These are phyloP conservation scores for Diadophis punctatus DNA, from an alignment of 2,113 vertebrate species.

Conservation along the genomic window DNA sequence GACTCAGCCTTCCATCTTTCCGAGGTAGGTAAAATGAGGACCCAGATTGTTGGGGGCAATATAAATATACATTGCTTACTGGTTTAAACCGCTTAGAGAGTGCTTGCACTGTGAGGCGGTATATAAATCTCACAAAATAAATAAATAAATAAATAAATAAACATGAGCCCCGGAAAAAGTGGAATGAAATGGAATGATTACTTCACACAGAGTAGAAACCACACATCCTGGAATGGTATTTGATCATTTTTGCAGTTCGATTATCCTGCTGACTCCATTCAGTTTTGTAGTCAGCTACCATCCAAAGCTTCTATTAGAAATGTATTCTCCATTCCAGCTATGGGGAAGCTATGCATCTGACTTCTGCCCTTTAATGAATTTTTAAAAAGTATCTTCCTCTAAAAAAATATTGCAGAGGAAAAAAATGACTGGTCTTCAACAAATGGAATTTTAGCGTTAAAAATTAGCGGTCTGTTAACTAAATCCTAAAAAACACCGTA, in stretches of 20 bases:
- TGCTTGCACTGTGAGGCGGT: too few relatives aligned
- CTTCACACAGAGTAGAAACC: not conserved
- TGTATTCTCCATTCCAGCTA: not conserved
- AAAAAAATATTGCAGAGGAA: not conserved
- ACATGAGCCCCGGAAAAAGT: not conserved
- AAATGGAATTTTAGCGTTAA: not conserved
- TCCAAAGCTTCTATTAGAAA: not conserved
- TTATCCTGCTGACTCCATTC: not conserved
- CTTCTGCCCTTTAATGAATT: not conserved
- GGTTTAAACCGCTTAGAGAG: too few relatives aligned
- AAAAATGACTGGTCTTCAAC: not conserved
- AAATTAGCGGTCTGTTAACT: rapidly evolving
- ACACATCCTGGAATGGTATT: not conserved
- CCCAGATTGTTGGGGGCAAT: too few relatives aligned
- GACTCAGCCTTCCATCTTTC: too few relatives aligned
- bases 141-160: too few relatives aligned
- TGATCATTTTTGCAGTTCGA: not conserved
- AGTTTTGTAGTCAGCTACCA: not conserved
- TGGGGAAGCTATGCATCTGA: not conserved
- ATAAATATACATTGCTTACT: too few relatives aligned
- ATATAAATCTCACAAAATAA: too few relatives aligned
- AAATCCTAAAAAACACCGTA: not conserved
- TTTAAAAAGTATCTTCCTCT: not conserved
- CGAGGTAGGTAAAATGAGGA: too few relatives aligned
- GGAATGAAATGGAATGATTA: not conserved